These are phyloP conservation scores for Microchirus variegatus DNA, from an alignment of 2,797 vertebrate species.

Conservation along the genomic window DNA sequence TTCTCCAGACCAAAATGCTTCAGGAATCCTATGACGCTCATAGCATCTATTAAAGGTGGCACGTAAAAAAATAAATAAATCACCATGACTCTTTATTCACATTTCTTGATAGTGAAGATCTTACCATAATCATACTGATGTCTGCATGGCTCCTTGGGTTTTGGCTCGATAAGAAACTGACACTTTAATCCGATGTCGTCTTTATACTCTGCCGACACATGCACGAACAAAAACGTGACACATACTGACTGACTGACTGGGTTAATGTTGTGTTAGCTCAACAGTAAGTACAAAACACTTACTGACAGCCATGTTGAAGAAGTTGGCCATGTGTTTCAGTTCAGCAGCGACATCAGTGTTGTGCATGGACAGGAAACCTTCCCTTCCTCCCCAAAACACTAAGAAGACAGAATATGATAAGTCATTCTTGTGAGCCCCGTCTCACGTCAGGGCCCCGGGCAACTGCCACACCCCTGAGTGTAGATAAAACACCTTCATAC, in stretches of 20 bases:
- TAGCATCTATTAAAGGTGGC: conserved; percentile 57
- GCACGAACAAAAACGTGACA: neutral
- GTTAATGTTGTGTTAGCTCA: neutral
- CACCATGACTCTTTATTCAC: neutral
- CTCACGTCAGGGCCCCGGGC: too few species aligned
- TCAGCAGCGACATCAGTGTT: conserved; percentile 74
- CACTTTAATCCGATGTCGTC: conserved; percentile 77
- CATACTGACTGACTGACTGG: neutral
- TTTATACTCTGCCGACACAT: conserved; percentile 71
- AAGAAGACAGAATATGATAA: neutral
- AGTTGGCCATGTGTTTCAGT: conserved; percentile 76
- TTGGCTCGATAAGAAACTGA: conserved; percentile 79
- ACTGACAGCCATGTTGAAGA: conserved; percentile 78
- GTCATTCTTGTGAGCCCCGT: too few species aligned
- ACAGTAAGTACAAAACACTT: conserved; percentile 18
- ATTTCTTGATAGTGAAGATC: neutral
- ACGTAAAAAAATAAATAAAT: neutral
- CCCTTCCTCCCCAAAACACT: conserved; percentile 80
- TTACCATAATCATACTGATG: conserved; percentile 80
- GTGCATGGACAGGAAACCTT: conserved; percentile 70
- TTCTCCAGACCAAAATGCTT: conserved; percentile 71
- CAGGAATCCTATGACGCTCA: conserved; percentile 79
- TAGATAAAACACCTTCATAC: conserved; percentile 26
- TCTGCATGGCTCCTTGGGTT: conserved; percentile 78
- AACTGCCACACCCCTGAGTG: too few species aligned